A percentile compares a stretch with the other conserved stretches of the same genome.
phyloP scores from a whole-genome alignment of 2,888 invertebrate genomes.

The Aphodius granarius region DNA sequence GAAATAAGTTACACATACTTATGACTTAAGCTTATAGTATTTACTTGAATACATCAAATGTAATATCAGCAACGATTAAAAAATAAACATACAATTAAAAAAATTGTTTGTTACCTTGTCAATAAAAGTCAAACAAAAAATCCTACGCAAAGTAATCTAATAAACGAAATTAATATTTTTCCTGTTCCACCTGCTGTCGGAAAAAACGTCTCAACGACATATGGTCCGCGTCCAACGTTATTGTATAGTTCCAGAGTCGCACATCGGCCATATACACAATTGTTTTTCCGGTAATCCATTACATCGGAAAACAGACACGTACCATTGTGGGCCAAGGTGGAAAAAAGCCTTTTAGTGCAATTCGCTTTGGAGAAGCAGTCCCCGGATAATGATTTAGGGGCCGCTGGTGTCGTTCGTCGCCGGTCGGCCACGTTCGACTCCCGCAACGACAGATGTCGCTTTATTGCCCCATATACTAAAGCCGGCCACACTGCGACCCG shows the following conservation, averaged over 20 bases:
- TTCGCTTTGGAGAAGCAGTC: not conserved
- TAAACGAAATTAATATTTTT: not conserved
- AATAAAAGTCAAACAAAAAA: too few relatives aligned
- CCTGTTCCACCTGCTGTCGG: not conserved
- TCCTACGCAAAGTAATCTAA: not conserved
- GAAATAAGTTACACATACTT: too few relatives aligned
- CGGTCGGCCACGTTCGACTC: not conserved
- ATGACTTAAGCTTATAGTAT: too few relatives aligned
- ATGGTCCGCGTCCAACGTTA: not conserved
- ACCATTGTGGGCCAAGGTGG: not conserved
- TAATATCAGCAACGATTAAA: too few relatives aligned
- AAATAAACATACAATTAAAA: not conserved
- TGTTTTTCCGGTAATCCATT: conserved; percentile 14
- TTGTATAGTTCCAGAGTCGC: not conserved
- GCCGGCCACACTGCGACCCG: not conserved
- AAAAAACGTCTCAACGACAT: not conserved
- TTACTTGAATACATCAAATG: too few relatives aligned
- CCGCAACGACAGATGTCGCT: conserved; percentile 2
- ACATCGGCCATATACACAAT: not conserved
- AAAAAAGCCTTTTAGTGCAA: not conserved
- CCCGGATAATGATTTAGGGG: conserved; percentile 7
- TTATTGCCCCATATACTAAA: not conserved
- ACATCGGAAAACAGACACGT: not conserved
- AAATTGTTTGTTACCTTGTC: too few relatives aligned
- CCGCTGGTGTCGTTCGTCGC: not conserved